Conservation (phyloP, 2,113 vertebrate genomes). For the Aramus guarauna region DNA sequence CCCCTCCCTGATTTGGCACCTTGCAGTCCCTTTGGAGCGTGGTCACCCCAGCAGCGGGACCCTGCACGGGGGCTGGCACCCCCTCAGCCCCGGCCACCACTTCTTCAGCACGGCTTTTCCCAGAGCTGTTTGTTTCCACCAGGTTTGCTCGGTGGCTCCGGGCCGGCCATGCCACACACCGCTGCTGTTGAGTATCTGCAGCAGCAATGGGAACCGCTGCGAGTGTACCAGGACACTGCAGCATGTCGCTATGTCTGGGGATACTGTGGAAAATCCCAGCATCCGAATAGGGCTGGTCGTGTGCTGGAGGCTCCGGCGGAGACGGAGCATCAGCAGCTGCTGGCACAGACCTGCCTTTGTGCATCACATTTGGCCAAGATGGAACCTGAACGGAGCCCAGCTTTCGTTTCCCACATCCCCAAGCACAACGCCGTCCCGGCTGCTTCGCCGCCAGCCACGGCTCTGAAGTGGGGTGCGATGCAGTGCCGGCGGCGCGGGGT, state of each 20-base stretch:
- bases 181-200: constrained; percentile 12
- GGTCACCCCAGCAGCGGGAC: neutral
- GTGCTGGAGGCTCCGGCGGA: constrained; percentile 41
- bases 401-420: neutral
- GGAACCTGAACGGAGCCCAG: constrained; percentile 14
- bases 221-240: constrained; percentile 58
- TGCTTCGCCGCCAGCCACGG: rapidly evolving
- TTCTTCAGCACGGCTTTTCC: neutral
- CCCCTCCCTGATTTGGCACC: neutral
- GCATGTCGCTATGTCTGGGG: constrained; percentile 50
- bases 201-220: neutral
- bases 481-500: rapidly evolving
- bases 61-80: rapidly evolving
- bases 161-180: neutral
- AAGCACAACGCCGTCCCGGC: neutral
- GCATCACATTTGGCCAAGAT: constrained; percentile 55
- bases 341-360: constrained; percentile 61
- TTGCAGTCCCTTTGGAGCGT: neutral
- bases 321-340: constrained; percentile 43
- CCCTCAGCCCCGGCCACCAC: rapidly evolving
- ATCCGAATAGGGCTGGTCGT: neutral
- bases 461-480: neutral
- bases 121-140: neutral
- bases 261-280: constrained; percentile 64
- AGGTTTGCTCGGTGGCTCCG: neutral